Evolutionary conservation across 1,140 invertebrate species (phyloP), one percentile per base, ranked within the genome.

Genomic region (Carposina sasakii): DNA sequence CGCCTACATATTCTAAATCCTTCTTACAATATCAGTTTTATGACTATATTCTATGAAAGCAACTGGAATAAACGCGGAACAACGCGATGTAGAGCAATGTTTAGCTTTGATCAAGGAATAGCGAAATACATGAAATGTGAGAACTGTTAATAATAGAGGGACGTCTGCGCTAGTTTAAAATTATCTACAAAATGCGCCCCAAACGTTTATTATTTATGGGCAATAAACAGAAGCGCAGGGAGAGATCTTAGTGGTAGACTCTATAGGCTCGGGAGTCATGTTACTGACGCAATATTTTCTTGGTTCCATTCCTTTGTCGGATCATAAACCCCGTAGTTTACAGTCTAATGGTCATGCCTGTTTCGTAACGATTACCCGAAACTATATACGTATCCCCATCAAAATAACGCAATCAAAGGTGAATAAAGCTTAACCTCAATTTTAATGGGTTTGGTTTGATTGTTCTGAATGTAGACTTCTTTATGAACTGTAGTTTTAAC

Each of bases 161-260:
- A n/a, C n/a, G n/a, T n/a, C n/a, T n/a, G n/a, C n/a, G n/a, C n/a
- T n/a, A 39, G 36, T 39, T 39, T 39, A 21, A 39, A 39, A 20
- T 20, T 39, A 21, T 20, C 36, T 34, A 13, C 12, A 51, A 65
- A 71, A 57, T 48, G 59, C 54, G 56, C 62, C 62, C 63, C 52
- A 65, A 58, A 55, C 63, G 59, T 64, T 74, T 65, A 60, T 63
- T 67, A 66, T 68, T 74, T 75, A 72, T 71, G 63, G 54, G 57
- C 58, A 65, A 67, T 76, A 67, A 75, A 75, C 63, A 57, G 54
- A n/a, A n/a, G n/a, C n/a, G n/a, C n/a, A n/a, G n/a, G n/a, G n/a
- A n/a, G n/a, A n/a, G n/a, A n/a, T n/a, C n/a, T n/a, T n/a, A n/a
- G n/a, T n/a, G n/a, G n/a, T n/a, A n/a, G n/a, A n/a, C n/a, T n/a